phyloP scores from a whole-genome alignment of 2,797 vertebrate species.

The Aplochiton taeniatus region DNA sequence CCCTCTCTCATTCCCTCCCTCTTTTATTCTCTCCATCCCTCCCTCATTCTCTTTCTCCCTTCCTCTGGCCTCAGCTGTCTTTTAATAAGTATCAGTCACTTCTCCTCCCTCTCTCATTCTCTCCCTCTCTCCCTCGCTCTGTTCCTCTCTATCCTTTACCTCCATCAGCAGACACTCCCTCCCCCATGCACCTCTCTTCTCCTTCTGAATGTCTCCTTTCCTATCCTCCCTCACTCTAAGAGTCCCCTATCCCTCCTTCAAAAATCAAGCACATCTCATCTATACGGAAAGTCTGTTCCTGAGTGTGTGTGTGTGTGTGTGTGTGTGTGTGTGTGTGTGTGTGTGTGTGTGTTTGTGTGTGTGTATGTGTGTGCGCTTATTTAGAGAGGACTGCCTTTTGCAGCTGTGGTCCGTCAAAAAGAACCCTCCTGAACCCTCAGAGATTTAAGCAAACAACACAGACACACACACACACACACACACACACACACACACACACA shows the following conservation, averaged over 20 bases:
- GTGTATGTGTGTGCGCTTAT: not conserved
- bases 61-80: no score
- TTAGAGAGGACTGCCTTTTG: not conserved
- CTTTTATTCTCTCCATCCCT: no score
- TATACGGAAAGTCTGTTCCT: not conserved
- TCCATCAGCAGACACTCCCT: not conserved
- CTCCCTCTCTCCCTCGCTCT: not conserved
- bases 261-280: no score
- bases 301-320: constrained; percentile 1
- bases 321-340: constrained; percentile 15
- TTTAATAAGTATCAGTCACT: no score
- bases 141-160: not conserved
- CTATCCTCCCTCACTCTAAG: not conserved
- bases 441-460: not conserved
- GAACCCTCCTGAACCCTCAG: not conserved
- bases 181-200: not conserved
- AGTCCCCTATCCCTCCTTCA: no score
- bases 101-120: not conserved
- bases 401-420: not conserved
- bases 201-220: not conserved
- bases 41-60: no score
- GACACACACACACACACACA: not conserved
- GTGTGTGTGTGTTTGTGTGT: constrained; percentile 1
- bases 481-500: constrained; percentile 15
- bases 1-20: not conserved